A percentile compares a stretch with the other conserved stretches of the same genome.
Conservation (phyloP, 2,797 vertebrate genomes). For the Rhabdophis nuchalis region DNA sequence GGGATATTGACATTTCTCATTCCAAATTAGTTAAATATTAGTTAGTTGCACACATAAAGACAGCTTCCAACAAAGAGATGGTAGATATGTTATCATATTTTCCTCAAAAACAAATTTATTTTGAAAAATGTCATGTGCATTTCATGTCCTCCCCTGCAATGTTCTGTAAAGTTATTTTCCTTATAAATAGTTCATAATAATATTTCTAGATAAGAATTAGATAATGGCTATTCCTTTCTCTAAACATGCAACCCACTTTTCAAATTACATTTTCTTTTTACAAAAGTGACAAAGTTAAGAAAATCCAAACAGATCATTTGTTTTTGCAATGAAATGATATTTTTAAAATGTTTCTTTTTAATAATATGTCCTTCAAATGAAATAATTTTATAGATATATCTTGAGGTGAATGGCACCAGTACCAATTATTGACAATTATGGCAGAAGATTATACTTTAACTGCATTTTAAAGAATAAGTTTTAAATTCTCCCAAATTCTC, state of each 20-base stretch:
- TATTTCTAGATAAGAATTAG: not conserved
- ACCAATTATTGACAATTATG: not conserved
- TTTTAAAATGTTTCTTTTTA: not conserved
- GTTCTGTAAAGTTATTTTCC: slow-evolving; percentile 2
- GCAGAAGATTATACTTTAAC: not conserved
- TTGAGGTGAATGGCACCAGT: not conserved
- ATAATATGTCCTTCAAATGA: not conserved
- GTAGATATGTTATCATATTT: not conserved
- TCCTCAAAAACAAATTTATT: not conserved
- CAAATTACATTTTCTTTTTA: not conserved
- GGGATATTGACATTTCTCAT: not conserved
- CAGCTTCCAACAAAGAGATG: not conserved
- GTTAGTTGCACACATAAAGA: not conserved
- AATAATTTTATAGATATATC: not conserved
- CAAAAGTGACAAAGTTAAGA: not conserved
- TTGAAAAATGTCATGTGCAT: not conserved
- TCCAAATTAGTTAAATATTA: not conserved
- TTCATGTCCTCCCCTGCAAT: slow-evolving; percentile 33
- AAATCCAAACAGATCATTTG: not conserved
- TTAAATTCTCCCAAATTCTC: not conserved
- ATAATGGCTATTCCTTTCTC: not conserved
- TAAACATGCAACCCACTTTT: slow-evolving; percentile 12
- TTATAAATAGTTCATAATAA: not conserved
- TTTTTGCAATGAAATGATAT: not conserved
- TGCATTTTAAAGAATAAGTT: not conserved